phyloP scores from a whole-genome alignment of 2,797 vertebrate genomes.

The Arctocebus calabarensis region DNA sequence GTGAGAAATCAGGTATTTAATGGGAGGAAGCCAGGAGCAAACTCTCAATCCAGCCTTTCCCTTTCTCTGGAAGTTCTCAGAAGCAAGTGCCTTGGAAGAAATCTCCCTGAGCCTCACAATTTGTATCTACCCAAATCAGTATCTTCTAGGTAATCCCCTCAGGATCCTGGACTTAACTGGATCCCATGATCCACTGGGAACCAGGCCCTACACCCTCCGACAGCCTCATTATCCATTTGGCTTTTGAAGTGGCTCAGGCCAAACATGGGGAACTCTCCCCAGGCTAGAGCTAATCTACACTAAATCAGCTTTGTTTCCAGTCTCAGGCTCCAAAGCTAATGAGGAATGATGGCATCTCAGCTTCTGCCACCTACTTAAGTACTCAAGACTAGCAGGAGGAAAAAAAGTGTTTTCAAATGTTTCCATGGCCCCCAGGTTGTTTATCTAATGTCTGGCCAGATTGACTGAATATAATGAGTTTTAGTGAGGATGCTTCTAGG shows the following conservation, averaged over 20 bases:
- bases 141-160: not conserved
- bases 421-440: constrained; percentile 34
- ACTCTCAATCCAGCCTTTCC: not conserved
- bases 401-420: not conserved
- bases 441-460: constrained; percentile 38
- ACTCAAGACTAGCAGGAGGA: not conserved
- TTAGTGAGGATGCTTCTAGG: constrained; percentile 37
- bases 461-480: constrained; percentile 59
- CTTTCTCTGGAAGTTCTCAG: not conserved
- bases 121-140: not conserved
- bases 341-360: not conserved
- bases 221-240: not conserved
- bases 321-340: not conserved
- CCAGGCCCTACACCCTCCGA: not conserved
- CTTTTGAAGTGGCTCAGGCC: not conserved
- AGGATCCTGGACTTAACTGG: not conserved
- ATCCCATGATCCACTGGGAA: not conserved
- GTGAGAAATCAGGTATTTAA: constrained; percentile 13
- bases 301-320: not conserved
- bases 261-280: not conserved
- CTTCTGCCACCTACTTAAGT: not conserved
- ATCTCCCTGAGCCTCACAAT: not conserved
- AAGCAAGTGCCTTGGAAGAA: not conserved
- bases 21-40: not conserved
- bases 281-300: not conserved